Base-by-base conservation (phyloP, 2,888 invertebrate species). In the Conchocele bisecta region DNA sequence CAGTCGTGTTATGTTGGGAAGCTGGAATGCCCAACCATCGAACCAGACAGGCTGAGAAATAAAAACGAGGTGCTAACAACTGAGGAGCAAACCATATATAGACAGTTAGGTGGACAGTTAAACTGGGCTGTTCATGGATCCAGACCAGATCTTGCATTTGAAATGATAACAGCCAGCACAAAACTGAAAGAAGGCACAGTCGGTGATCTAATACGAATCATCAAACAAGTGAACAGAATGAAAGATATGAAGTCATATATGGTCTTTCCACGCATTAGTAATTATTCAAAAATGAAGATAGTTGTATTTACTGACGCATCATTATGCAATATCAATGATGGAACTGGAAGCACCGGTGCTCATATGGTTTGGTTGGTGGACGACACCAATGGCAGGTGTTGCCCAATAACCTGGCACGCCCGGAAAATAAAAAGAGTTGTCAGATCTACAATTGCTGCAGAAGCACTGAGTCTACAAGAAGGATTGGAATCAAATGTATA, bases 341-440 rank as follows among this genome's bases (percentile, higher is more conserved):
- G 74, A 28, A 58, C 37, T 15, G 71, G 71, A 28, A 78, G 69
- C 56, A 58, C 58, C 22, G 65, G 54, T 39, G 58, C 59, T 15
- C 53, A 69, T 39, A 65, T 73, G 9, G 37, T 79, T 2, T 71
- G 66, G 59, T 20, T 81, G 15, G 44, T 59, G 13, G 68, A 69
- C 37, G 68, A 69, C 37, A 58, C 20, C 5, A 15, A 61, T 15
- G 73, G 73, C 31, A 70, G 60, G 20, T 63, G 57, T 41, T 78
- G 60, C 39, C 72, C 75, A 28, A 17, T 75, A 20, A 13, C 48
- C 15, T 78, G 72, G 80, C 59, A 69, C n/a, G 53, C 75, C 7
- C 59, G 58, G 53, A 80, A 78, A 29, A 73, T 78, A 9, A 69
- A 60, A 53, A 31, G 70, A 37, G 75, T 80, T 11, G 75, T 78